These are phyloP conservation scores for Scalopus aquaticus DNA, from an alignment of 2,113 vertebrate genomes.

Conservation along the genomic window DNA sequence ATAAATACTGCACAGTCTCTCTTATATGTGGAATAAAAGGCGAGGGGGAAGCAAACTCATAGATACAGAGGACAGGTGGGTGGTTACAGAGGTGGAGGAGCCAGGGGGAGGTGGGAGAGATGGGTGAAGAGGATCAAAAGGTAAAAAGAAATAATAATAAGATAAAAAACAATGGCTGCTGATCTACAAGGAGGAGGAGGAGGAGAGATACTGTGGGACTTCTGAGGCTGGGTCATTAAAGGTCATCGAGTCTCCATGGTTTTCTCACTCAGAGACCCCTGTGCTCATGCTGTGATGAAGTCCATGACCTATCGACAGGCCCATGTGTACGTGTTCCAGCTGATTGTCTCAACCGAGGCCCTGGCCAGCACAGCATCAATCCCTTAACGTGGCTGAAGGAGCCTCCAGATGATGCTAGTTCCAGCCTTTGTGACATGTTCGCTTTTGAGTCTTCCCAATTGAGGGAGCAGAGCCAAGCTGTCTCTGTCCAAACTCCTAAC, in stretches of 20 bases:
- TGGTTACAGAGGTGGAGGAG: not conserved
- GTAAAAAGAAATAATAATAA: too few relatives aligned
- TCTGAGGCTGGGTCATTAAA: not conserved
- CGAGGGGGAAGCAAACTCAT: not conserved
- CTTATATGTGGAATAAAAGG: not conserved
- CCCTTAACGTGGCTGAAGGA: not conserved
- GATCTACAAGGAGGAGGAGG: not conserved
- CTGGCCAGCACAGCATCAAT: not conserved
- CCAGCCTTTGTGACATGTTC: not conserved
- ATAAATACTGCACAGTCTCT: not conserved
- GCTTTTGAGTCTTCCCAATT: not conserved
- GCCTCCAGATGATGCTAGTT: conserved; percentile 9
- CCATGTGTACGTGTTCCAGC: not conserved
- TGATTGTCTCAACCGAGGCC: not conserved
- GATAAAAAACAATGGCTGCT: too few relatives aligned
- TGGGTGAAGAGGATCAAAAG: not conserved
- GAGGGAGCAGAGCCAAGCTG: not conserved
- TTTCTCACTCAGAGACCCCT: not conserved
- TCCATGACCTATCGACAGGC: not conserved
- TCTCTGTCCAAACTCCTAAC: conserved; percentile 5
- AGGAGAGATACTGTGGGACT: not conserved
- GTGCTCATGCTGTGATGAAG: not conserved
- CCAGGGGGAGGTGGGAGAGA: not conserved
- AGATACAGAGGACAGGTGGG: not conserved
- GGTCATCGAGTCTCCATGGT: not conserved